Evolutionary conservation across 2,888 invertebrate species (phyloP), one percentile per base, ranked within the genome.

Genomic region (Tholera decimalis): DNA sequence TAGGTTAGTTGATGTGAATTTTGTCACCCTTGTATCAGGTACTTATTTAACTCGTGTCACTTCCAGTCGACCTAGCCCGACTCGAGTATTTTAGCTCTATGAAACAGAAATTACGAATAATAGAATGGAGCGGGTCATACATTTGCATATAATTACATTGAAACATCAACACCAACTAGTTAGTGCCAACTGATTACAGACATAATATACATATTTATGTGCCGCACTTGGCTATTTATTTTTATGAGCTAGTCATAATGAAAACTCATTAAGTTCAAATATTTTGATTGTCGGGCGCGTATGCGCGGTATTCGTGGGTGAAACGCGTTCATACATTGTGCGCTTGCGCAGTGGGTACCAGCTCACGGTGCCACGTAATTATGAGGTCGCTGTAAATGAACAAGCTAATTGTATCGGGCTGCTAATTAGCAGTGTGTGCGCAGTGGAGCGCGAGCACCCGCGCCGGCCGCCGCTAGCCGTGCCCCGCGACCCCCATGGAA

Each of bases 231-330:
- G 62, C 69, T 63, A 68, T 74, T 69, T 65, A 46, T 66, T 77
- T 73, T 78, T 66, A 73, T 72, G 70, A 71, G 73, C 54, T 62
- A 82, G 78, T 80, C 73, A 80, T 80, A 76, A 83, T 78, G 60
- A 47, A 72, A 80, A 70, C 81, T 82, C 83, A 83, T 82, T 82
- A 83, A 55, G 55, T 46, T 63, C 56, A 79, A 79, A 77, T 67
- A 82, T 79, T 71, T 80, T 67, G 61, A 83, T 77, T 73, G 73
- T 78, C 61, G 24, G 30, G 57, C 57, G 43, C 62, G 78, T 58
- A 82, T 81, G 75, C 58, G 54, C 62, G 72, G 73, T 67, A 77
- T 79, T 65, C 39, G 65, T 28, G 47, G 60, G 69, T 73, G 50
- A 64, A 61, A 60, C 71, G 58, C 57, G 67, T 46, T 41, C 47